Evolutionary conservation across 2,888 invertebrate species (phyloP), one percentile per base, ranked within the genome.

Genomic region (Diarsia rubi): DNA sequence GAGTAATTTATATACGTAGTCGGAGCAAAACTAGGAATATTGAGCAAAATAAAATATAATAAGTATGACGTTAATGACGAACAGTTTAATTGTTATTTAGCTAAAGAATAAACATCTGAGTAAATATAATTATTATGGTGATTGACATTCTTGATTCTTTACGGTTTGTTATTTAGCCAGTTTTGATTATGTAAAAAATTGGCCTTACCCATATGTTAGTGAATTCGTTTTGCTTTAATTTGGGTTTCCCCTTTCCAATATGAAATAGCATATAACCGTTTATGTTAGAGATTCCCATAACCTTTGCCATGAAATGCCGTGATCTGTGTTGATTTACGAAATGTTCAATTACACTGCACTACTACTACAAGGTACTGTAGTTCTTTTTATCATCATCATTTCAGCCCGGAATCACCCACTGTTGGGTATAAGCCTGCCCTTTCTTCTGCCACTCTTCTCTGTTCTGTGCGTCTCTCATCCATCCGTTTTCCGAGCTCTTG

Each of bases 1-100:
- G 85, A 84, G 67, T 81, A 82, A 82, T 31, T 68, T 57, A 73
- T 27, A 16, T 2, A 70, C 76, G 69, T 62, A 70, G 42, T 54
- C 42, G n/a, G 44, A 31, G 85, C 62, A 63, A 71, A 73, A 62
- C 42, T 27, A 44, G 62, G 69, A 70, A 62, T 68, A 60, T 76
- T 31, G 37, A 5, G 37, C 57, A 52, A 52, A 69, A 67, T 57
- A n/a, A 37, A 59, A 65, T 57, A 65, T 37, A 45, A 68, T 45
- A 68, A 54, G n/a, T 31, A 67, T 24, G 67, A 59, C 37, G 44
- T 24, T 27, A 42, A 75, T 80, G 62, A 84, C 47, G 73, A 64
- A 78, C 59, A 37, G 31, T 24, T 45, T 14, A 54, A 73, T 77
- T 77, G 47, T 66, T 65, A 52, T 65, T 49, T 31, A 37, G 37